phyloP scores from a whole-genome alignment of 1,140 invertebrate species.

The Heliconius eleuchia region DNA sequence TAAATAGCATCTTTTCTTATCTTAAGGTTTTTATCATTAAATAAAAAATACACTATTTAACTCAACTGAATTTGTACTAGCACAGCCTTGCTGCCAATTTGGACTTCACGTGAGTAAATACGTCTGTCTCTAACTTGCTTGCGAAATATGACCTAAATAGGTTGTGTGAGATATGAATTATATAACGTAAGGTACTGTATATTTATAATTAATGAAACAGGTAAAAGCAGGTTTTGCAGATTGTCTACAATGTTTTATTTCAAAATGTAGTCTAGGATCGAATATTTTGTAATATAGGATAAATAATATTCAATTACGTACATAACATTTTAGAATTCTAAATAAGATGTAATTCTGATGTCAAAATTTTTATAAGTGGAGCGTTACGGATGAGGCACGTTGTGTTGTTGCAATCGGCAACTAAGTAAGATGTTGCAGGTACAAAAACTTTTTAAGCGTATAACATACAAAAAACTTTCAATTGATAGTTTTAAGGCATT shows the following conservation, averaged over 20 bases:
- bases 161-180: background rate
- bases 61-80: background rate
- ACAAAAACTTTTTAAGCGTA: slow-evolving; percentile 24
- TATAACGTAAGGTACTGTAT: background rate
- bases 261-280: background rate
- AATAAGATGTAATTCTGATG: slow-evolving; percentile 32
- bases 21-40: background rate
- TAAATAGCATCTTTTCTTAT: background rate
- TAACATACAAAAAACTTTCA: slow-evolving; percentile 3
- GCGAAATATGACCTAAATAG: slow-evolving; percentile 19
- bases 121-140: slow-evolving; percentile 4
- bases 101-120: slow-evolving; percentile 19
- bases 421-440: slow-evolving; percentile 26
- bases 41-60: background rate
- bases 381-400: slow-evolving; percentile 35
- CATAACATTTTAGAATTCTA: background rate
- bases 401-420: slow-evolving; percentile 32
- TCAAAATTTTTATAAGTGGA: slow-evolving; percentile 36
- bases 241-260: background rate
- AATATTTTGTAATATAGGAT: background rate
- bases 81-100: slow-evolving; percentile 23
- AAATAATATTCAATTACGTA: background rate
- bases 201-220: background rate
- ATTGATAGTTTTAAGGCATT: background rate
- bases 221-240: background rate